Evolutionary conservation across 2,888 invertebrate genomes (phyloP).

Genomic region (Gymnosoma rotundatum): DNA sequence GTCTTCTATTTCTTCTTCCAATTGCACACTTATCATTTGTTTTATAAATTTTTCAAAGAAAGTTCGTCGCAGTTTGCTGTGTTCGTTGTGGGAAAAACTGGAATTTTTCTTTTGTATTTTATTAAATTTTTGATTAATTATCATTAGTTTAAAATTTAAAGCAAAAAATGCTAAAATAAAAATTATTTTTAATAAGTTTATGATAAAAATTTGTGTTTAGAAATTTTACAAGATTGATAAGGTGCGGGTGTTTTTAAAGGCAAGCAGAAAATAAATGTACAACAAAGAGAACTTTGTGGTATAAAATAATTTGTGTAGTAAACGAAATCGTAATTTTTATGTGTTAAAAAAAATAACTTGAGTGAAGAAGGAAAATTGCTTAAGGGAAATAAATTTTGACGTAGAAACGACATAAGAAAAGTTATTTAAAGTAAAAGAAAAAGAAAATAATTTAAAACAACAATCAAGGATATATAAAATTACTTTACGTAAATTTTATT

Average conservation of each 20-base stretch:
- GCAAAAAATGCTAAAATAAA: slow-evolving; percentile 24
- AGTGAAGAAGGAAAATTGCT: neutral
- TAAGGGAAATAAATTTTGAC: slow-evolving; percentile 5
- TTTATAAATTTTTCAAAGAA: slow-evolving; percentile 62
- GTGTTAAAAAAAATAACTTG: neutral
- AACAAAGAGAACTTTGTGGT: slow-evolving; percentile 40
- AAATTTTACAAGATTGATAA: slow-evolving; percentile 12
- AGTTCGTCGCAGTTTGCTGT: slow-evolving; percentile 65
- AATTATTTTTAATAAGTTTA: slow-evolving; percentile 6
- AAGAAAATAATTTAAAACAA: neutral
- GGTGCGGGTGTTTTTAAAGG: slow-evolving; percentile 14
- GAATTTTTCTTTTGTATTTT: slow-evolving; percentile 41
- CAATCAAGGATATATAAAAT: neutral
- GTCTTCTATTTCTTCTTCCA: neutral
- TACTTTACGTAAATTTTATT: neutral
- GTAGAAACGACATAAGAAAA: neutral
- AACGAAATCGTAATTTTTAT: slow-evolving; percentile 7
- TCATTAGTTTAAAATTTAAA: neutral
- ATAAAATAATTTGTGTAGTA: slow-evolving; percentile 24
- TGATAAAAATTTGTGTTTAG: slow-evolving; percentile 37
- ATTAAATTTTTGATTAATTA: slow-evolving; percentile 27
- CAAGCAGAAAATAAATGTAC: slow-evolving; percentile 11
- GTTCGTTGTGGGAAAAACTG: slow-evolving; percentile 58
- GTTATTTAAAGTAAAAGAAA: neutral
- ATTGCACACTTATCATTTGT: slow-evolving; percentile 50